Percentiles rank a stretch among this genome's conserved stretches.
These are phyloP conservation scores for Aeoliscus strigatus DNA, from an alignment of 2,797 vertebrate species.

Conservation along the genomic window DNA sequence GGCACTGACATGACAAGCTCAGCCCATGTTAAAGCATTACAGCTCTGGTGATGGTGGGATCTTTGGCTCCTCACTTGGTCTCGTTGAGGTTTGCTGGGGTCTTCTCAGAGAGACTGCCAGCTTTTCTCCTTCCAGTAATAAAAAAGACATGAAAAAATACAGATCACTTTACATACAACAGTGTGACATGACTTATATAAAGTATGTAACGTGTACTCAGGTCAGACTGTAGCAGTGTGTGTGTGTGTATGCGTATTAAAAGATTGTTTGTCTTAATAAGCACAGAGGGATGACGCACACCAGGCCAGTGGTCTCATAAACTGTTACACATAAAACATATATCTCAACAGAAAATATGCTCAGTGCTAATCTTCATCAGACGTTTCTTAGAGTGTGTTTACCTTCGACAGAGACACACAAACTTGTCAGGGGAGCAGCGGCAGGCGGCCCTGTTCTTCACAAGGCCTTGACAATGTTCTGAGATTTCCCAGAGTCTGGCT, in stretches of 20 bases:
- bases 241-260: no score
- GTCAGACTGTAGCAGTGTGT: slow-evolving; percentile 6
- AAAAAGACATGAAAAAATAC: background rate
- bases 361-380: slow-evolving; percentile 42
- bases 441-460: slow-evolving; percentile 17
- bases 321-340: slow-evolving; percentile 41
- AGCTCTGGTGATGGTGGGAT: slow-evolving; percentile 26
- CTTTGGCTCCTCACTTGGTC: background rate
- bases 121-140: slow-evolving; percentile 19
- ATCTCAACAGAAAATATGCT: slow-evolving; percentile 45
- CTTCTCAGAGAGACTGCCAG: slow-evolving; percentile 10
- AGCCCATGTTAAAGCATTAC: slow-evolving; percentile 55
- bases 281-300: slow-evolving; percentile 41
- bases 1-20: slow-evolving; percentile 41
- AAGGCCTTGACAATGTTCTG: slow-evolving; percentile 60
- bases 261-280: slow-evolving; percentile 53
- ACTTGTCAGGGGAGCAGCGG: slow-evolving; percentile 2
- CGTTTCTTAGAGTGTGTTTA: slow-evolving; percentile 55
- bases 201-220: background rate
- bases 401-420: slow-evolving; percentile 15
- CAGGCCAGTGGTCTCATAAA: slow-evolving; percentile 41
- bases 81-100: slow-evolving; percentile 1
- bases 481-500: slow-evolving; percentile 58
- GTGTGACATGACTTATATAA: background rate
- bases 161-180: background rate